These are phyloP conservation scores for Drosophila nr. perissopoda DNA, from an alignment of 2,888 invertebrate species.

Conservation along the genomic window DNA sequence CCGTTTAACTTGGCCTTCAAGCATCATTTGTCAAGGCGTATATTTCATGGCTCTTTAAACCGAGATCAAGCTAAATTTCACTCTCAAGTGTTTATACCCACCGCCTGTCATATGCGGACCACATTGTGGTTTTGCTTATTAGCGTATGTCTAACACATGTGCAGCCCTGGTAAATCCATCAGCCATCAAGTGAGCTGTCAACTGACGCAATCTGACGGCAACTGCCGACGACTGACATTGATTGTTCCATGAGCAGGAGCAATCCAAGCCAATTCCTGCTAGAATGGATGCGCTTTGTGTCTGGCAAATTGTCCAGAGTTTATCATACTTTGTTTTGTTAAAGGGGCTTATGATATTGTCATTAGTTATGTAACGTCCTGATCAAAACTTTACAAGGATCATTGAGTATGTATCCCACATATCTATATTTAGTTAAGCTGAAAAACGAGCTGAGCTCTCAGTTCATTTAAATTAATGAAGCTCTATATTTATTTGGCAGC, in stretches of 20 bases:
- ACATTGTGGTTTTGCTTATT: conserved; percentile 47
- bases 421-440: neutral
- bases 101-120: conserved; percentile 15
- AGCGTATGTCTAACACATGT: conserved; percentile 21
- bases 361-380: neutral
- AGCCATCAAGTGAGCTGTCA: conserved; percentile 33
- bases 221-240: conserved; percentile 56
- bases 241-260: conserved; percentile 42
- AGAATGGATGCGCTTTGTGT: conserved; percentile 2
- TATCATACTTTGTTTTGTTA: neutral
- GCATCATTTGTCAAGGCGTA: conserved; percentile 61
- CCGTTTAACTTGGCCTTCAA: conserved; percentile 62
- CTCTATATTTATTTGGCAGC: neutral
- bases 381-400: neutral
- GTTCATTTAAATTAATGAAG: neutral
- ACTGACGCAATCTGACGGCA: conserved; percentile 30
- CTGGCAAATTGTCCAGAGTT: conserved; percentile 45
- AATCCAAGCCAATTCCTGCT: conserved; percentile 10
- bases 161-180: conserved; percentile 48
- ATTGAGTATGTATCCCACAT: neutral
- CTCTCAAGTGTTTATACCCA: conserved; percentile 6
- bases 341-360: too few relatives aligned
- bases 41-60: conserved; percentile 60
- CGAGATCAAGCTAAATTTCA: conserved; percentile 9
- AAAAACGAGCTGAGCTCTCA: neutral